Evolutionary conservation across 2,797 vertebrate genomes (phyloP).

Genomic region (Etheostoma nigrum): DNA sequence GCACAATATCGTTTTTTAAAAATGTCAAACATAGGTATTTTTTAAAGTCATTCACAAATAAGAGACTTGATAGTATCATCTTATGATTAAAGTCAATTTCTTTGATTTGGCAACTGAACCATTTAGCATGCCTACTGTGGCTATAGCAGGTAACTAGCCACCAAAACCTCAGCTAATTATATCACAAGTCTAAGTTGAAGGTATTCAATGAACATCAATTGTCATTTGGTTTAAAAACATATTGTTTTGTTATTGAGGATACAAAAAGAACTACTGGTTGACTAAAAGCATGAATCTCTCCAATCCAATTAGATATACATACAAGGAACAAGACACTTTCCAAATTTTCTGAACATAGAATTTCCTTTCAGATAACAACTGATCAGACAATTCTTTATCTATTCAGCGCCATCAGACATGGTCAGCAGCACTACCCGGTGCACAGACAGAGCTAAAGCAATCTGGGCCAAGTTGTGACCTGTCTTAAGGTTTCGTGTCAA

Average conservation of each 20-base stretch:
- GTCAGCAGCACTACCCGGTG: not conserved
- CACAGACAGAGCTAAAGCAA: slow-evolving; percentile 12
- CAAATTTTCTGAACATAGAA: not conserved
- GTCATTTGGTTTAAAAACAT: slow-evolving; percentile 59
- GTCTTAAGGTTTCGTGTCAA: slow-evolving; percentile 36
- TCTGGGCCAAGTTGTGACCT: not conserved
- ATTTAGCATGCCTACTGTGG: slow-evolving; percentile 18
- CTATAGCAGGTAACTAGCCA: slow-evolving; percentile 12
- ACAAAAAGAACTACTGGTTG: slow-evolving; percentile 21
- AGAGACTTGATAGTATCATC: slow-evolving; percentile 14
- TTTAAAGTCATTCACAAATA: slow-evolving; percentile 30
- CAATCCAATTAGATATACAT: slow-evolving; percentile 30
- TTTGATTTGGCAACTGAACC: slow-evolving; percentile 34
- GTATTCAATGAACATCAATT: slow-evolving; percentile 14
- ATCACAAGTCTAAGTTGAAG: slow-evolving; percentile 20
- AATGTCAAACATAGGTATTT: slow-evolving; percentile 38
- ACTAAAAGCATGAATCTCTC: slow-evolving; percentile 61
- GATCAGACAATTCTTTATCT: not conserved
- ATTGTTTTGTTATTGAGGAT: slow-evolving; percentile 13
- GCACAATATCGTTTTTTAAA: slow-evolving; percentile 47
- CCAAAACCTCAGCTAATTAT: slow-evolving; percentile 9
- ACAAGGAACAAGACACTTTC: slow-evolving; percentile 23
- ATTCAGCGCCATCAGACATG: slow-evolving; percentile 19
- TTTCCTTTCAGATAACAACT: slow-evolving; percentile 23
- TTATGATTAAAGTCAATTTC: slow-evolving; percentile 21